Evolutionary conservation across 2,113 vertebrate species (phyloP).

Genomic region (Oenanthe oenanthe): DNA sequence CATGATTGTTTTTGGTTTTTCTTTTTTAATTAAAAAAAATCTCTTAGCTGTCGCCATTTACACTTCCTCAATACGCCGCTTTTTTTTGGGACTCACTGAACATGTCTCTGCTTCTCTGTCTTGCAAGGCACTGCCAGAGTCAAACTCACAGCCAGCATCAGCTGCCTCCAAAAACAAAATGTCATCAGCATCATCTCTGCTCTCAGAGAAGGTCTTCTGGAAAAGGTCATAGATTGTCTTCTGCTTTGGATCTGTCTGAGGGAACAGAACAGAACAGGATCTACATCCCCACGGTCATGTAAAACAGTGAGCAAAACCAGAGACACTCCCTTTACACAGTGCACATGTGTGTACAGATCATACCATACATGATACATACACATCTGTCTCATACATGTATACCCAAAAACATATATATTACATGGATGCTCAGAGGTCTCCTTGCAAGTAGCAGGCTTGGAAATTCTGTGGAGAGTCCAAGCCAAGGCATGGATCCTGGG

Average conservation of each 20-base stretch:
- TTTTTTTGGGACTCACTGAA: conserved; percentile 67
- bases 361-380: background rate
- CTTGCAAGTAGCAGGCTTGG: background rate
- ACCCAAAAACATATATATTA: background rate
- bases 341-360: background rate
- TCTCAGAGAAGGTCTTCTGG: conserved; percentile 81
- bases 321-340: background rate
- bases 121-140: conserved; percentile 10
- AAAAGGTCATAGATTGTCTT: conserved; percentile 86
- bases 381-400: background rate
- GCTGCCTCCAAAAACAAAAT: conserved; percentile 73
- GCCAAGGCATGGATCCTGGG: background rate
- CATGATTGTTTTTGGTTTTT: background rate
- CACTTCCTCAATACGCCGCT: conserved; percentile 59
- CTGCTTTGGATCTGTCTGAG: conserved; percentile 79
- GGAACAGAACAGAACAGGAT: background rate
- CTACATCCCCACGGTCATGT: background rate
- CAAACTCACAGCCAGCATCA: conserved; percentile 73
- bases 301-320: background rate
- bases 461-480: background rate
- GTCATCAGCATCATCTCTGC: conserved; percentile 73
- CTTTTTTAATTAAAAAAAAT: background rate
- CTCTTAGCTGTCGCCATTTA: background rate
- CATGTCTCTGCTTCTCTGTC: background rate
- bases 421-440: background rate